These are phyloP conservation scores for Eumerus sabulonum DNA, from an alignment of 2,888 invertebrate species.

Conservation along the genomic window DNA sequence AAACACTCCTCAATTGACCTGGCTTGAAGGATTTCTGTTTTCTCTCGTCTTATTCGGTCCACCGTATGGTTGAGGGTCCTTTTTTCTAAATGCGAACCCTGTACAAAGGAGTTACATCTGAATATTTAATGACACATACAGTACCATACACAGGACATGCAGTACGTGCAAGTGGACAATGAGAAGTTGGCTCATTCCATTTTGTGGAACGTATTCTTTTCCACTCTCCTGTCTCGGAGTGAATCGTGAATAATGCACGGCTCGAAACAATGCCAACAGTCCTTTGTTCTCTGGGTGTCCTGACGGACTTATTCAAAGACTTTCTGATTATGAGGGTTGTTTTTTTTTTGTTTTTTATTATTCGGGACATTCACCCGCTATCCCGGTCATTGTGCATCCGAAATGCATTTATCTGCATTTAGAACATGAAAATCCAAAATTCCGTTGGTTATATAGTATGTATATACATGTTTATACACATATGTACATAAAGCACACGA, in stretches of 20 bases:
- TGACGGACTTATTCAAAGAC: not conserved
- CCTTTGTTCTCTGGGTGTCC: slow-evolving; percentile 12
- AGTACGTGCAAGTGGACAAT: slow-evolving; percentile 9
- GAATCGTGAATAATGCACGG: slow-evolving; percentile 34
- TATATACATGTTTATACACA: no score
- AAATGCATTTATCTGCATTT: slow-evolving; percentile 23
- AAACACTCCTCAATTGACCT: slow-evolving; percentile 23
- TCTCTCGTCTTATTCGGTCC: not conserved
- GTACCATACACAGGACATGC: not conserved
- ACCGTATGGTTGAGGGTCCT: slow-evolving; percentile 4
- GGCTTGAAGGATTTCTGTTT: slow-evolving; percentile 12
- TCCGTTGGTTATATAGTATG: slow-evolving; percentile 33
- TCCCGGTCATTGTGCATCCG: not conserved
- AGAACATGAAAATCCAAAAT: slow-evolving; percentile 52
- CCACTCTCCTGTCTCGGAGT: no score
- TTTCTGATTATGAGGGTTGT: not conserved
- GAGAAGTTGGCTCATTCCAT: not conserved
- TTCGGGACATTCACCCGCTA: slow-evolving; percentile 37
- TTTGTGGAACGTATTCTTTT: not conserved
- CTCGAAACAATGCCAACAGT: not conserved
- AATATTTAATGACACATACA: slow-evolving; percentile 18
- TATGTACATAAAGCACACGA: no score
- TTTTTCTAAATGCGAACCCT: not conserved
- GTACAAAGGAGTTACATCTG: slow-evolving; percentile 14
- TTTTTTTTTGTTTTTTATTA: no score